Percentiles rank a stretch among this genome's conserved stretches.
Conservation (phyloP, 2,888 invertebrate species). For the Parnassius glacialis region DNA sequence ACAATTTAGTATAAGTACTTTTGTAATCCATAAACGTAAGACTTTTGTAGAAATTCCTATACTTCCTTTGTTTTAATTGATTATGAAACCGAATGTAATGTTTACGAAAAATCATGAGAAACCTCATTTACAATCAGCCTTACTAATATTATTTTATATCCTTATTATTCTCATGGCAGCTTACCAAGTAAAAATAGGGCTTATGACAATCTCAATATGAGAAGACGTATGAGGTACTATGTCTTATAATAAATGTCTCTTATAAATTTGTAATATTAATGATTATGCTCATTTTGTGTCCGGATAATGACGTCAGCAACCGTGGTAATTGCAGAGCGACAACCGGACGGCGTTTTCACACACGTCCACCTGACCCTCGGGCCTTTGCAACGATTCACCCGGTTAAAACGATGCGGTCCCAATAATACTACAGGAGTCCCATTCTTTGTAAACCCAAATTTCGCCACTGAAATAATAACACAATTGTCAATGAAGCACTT, state of each 20-base stretch:
- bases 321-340: constrained; percentile 41
- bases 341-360: constrained; percentile 36
- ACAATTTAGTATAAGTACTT: no score
- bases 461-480: constrained; percentile 31
- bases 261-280: constrained; percentile 24
- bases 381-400: constrained; percentile 37
- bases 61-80: no score
- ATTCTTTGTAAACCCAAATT: constrained; percentile 36
- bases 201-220: not conserved
- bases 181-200: no score
- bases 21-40: no score
- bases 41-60: no score
- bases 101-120: no score
- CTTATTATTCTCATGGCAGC: no score
- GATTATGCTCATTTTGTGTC: constrained; percentile 42
- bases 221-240: not conserved
- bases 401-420: constrained; percentile 43
- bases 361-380: constrained; percentile 46
- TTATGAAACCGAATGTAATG: no score
- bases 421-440: constrained; percentile 45
- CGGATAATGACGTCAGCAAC: constrained; percentile 38
- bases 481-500: no score
- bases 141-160: no score
- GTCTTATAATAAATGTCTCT: not conserved
- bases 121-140: no score